Conservation (phyloP, 2,113 vertebrate species). For the Ceyx margarethae region DNA sequence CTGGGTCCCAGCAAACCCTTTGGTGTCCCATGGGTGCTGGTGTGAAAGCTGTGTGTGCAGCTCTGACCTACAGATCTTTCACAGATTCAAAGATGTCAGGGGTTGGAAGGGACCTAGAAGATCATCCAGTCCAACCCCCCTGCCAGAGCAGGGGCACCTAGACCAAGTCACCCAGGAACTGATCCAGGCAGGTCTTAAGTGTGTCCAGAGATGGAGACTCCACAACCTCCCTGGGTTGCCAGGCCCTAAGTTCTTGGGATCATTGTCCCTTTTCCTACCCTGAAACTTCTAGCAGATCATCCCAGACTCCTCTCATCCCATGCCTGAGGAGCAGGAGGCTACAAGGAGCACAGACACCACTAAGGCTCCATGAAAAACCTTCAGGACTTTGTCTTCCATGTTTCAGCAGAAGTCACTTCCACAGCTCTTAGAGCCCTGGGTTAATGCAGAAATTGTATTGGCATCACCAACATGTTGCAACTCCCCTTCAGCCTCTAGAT, state of each 20-base stretch:
- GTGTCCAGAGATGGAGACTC: too few species aligned
- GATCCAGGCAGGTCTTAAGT: too few species aligned
- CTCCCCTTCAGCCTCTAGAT: not conserved
- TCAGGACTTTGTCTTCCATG: not conserved
- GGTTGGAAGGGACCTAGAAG: too few species aligned
- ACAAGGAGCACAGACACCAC: not conserved
- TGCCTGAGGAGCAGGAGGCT: not conserved
- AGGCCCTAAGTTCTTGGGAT: not conserved
- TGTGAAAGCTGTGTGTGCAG: not conserved
- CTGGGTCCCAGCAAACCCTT: not conserved
- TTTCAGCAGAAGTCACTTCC: not conserved
- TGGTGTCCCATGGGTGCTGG: accelerated
- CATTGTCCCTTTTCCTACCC: not conserved
- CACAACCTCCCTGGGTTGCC: too few species aligned
- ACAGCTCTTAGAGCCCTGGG: not conserved
- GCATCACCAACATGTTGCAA: not conserved
- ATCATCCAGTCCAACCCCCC: too few species aligned
- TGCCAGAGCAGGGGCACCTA: too few species aligned
- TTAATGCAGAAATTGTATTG: not conserved
- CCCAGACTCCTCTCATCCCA: not conserved
- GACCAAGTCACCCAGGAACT: too few species aligned
- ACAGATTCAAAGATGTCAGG: too few species aligned
- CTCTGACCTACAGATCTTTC: not conserved
- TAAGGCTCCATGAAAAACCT: not conserved
- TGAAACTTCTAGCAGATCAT: not conserved